Base-by-base conservation (phyloP, 1,140 invertebrate genomes). In the Hylaeus anthracinus region DNA sequence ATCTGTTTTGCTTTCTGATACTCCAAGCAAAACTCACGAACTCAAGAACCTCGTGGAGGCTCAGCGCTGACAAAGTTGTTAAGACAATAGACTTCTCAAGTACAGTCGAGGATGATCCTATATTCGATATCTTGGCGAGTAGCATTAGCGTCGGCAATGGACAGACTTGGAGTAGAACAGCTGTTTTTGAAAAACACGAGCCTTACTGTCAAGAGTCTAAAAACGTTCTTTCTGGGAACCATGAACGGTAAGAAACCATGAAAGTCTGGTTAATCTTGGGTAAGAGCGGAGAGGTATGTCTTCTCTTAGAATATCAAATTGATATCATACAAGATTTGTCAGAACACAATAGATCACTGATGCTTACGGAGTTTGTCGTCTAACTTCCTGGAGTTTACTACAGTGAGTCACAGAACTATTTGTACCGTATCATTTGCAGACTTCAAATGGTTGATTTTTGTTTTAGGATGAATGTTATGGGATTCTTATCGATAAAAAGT, bases 31-130 rank as follows among this genome's bases (percentile, higher is more conserved):
- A 90, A 63, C 64, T 92, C 15, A 92, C 92, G 0, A 93, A 92
- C 64, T 93, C 92, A 8, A 87, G 92, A 8, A 93, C 92, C 1
- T 93, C 92, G 51, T 93, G 92, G 92, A 87, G 91, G 65, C 75
- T 93, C 2, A 93, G 82, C 64, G 91, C 90, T 10, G 92, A 93
- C 73, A 92, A 91, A 65, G 89, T 93, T 10, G 88, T 93, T n/a
- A 92, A 91, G 55, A 83, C 88, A 39, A 90, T 89, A 37, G 89
- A 91, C n/a, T 89, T 90, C 9, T 74, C 88, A 3, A 81, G 79
- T 3, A 73, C 85, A n/a, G 12, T 86, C 10, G 90, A 91, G 6
- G 90, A 92, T 58, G 92, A 93, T 83, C 87, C 90, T 5, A 90
- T 93, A 26, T 89, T 93, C 26, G 89, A 93, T 79, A 93, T 93